Percentiles rank a stretch among this genome's conserved stretches.
Evolutionary conservation across 2,797 vertebrate genomes (phyloP).

Genomic region (Pseudocheirus occidentalis): DNA sequence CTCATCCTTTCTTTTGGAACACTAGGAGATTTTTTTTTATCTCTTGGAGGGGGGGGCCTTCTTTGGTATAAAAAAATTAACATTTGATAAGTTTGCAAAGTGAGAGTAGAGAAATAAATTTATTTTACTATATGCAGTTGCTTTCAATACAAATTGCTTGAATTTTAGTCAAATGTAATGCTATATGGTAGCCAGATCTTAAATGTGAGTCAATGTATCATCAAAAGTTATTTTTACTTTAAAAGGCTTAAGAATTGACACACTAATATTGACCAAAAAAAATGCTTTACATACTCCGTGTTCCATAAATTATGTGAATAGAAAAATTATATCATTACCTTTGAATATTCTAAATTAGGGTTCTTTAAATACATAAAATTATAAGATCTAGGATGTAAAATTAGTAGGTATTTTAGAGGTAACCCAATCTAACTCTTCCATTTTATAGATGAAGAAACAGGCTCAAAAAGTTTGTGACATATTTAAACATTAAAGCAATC

Average conservation of each 20-base stretch:
- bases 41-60: not conserved
- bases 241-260: not conserved
- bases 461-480: not conserved
- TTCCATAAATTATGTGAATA: not conserved
- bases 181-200: not conserved
- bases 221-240: not conserved
- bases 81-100: not conserved
- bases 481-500: not conserved
- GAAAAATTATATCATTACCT: not conserved
- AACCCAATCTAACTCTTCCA: not conserved
- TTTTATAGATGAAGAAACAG: not conserved
- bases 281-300: not conserved
- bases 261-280: not conserved
- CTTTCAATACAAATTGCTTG: slow-evolving; percentile 39
- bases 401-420: not conserved
- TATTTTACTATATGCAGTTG: slow-evolving; percentile 19
- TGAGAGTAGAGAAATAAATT: not conserved
- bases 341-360: not conserved
- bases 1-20: not conserved
- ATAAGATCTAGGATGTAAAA: not conserved
- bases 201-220: slow-evolving; percentile 14
- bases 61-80: not conserved
- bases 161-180: slow-evolving; percentile 25
- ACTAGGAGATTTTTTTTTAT: not conserved
- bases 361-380: not conserved